Evolutionary conservation across 64 coral and sea anemone genomes (phyloP).

Genomic region (Montipora foliosa): DNA sequence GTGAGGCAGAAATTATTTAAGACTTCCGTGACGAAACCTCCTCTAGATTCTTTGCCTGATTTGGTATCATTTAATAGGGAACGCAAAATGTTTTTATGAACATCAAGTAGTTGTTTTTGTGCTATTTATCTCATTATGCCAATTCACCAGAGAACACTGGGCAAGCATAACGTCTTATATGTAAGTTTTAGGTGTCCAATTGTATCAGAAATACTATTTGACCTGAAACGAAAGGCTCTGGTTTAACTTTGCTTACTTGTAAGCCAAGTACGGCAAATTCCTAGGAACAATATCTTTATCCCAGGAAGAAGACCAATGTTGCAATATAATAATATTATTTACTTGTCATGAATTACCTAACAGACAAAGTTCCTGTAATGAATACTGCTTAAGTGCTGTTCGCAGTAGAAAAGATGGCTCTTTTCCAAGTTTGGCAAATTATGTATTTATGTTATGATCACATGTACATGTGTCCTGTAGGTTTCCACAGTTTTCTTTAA

Average conservation of each 20-base stretch:
- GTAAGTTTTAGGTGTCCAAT: background rate
- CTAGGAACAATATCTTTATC: too few species aligned
- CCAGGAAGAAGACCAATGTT: too few species aligned
- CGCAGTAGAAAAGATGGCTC: background rate
- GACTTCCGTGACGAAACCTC: background rate
- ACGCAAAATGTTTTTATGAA: background rate
- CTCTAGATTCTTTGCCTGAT: background rate
- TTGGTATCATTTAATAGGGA: background rate
- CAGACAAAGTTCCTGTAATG: constrained; percentile 4
- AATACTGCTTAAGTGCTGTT: constrained; percentile 27
- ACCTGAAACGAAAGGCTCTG: too few species aligned
- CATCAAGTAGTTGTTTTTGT: background rate
- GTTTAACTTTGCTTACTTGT: too few species aligned
- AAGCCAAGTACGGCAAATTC: too few species aligned
- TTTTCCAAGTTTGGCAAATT: background rate
- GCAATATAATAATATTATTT: background rate
- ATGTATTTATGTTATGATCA: constrained; percentile 9
- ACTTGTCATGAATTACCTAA: background rate
- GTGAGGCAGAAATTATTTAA: background rate
- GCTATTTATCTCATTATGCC: background rate
- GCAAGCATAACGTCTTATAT: background rate
- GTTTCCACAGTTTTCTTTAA: background rate
- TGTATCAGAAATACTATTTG: background rate
- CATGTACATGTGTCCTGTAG: constrained; percentile 4
- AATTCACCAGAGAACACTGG: background rate